Base-by-base conservation (phyloP, 2,113 vertebrate genomes). In the Numenius arquata region DNA sequence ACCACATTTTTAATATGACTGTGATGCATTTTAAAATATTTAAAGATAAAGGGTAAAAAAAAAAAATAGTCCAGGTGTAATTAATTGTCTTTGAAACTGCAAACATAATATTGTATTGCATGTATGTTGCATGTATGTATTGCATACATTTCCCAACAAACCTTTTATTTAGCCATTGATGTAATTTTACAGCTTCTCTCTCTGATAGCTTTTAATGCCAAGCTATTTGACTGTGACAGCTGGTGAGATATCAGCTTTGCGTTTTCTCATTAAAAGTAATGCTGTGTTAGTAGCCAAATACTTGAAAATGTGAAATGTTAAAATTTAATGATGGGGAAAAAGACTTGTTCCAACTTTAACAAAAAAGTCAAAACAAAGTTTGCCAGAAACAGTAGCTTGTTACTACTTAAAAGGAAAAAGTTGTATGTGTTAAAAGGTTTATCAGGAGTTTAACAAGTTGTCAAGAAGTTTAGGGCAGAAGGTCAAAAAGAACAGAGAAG, bases 231-330 rank as follows among this genome's bases (percentile, higher is more conserved):
- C 73, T 95, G 94, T 97, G 97, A 97, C 97, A 98, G 96, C 97
- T 97, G 96, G 96, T 1, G 12, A 98, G 96, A 97, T 98, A 98
- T 96, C 96, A 97, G 97, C 94, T 97, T 95, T 94, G 95, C 97
- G 93, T 95, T 97, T 96, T 97, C 96, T 97, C 97, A 97, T 97
- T 98, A 98, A 97, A 98, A 98, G 95, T 96, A 98, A 98, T 97
- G 93, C 88, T 93, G 88, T 85, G 87, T 97, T 98, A 97, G 96
- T 96, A 98, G 95, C 97, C 97, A 98, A 97, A 97, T 83, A 97
- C 87, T 95, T 93, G 88, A 96, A 98, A 98, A 97, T 87, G 96
- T 95, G 89, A 98, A 98, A 97, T 73, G 71, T 91, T 98, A 96
- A 97, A 97, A 98, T 96, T 95, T 98, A 98, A 98, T 77, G 65